Evolutionary conservation across 2,113 vertebrate species (phyloP).

Genomic region (Datnioides undecimradiatus): DNA sequence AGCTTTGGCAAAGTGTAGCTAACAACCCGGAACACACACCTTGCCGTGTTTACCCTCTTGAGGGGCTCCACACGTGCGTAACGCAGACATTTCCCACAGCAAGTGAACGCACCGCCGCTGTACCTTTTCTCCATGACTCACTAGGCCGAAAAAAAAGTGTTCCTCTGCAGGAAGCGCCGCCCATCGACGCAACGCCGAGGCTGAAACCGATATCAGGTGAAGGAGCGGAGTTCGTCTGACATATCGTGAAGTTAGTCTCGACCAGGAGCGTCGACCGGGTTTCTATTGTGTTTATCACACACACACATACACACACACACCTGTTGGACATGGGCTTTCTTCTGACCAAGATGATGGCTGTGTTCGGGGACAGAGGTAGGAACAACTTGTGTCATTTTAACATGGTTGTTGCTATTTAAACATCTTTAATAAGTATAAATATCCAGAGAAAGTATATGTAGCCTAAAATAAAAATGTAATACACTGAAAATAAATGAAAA

Average conservation of each 20-base stretch:
- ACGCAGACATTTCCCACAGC: background rate
- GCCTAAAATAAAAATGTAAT: background rate
- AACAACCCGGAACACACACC: too few species aligned
- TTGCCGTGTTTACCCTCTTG: too few species aligned
- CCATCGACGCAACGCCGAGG: background rate
- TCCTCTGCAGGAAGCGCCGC: constrained; percentile 26
- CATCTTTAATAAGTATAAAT: background rate
- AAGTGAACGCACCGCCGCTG: constrained; percentile 26
- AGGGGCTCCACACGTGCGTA: too few species aligned
- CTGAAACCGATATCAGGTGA: constrained; percentile 2
- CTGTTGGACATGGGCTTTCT: constrained; percentile 80
- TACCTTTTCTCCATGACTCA: constrained; percentile 12
- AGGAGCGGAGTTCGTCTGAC: background rate
- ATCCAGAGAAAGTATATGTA: background rate
- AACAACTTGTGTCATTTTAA: background rate
- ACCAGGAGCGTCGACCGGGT: background rate
- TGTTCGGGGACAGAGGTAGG: constrained; percentile 85
- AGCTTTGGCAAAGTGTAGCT: too few species aligned
- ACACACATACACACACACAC: background rate
- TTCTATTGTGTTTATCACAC: background rate
- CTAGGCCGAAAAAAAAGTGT: background rate
- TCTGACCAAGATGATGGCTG: constrained; percentile 84
- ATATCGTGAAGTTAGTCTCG: constrained; percentile 5
- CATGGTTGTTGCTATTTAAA: background rate
- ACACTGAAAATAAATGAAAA: background rate